phyloP scores from a whole-genome alignment of 2,888 invertebrate genomes.

The Amphipoea lucens region DNA sequence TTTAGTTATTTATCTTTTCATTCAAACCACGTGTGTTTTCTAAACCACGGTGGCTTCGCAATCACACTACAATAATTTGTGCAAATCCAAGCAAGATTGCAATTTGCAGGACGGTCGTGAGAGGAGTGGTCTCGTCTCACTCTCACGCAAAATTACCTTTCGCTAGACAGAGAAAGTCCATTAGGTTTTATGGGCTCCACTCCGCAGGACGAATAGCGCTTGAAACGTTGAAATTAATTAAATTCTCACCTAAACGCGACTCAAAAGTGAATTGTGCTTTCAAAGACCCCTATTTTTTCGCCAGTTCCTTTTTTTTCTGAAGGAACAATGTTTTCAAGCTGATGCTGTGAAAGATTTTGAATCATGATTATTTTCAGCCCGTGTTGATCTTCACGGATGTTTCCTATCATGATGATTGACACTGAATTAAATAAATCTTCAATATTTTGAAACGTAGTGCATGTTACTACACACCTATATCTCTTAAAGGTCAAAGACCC shows the following conservation, averaged over 20 bases:
- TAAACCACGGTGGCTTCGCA: slow-evolving; percentile 9
- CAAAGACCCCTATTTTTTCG: slow-evolving; percentile 46
- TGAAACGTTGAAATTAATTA: slow-evolving; percentile 87
- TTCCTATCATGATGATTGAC: not conserved
- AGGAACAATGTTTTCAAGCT: slow-evolving; percentile 32
- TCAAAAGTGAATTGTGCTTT: slow-evolving; percentile 71
- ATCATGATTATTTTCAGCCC: slow-evolving; percentile 6
- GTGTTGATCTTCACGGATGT: not conserved
- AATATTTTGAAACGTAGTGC: not conserved
- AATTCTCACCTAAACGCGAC: slow-evolving; percentile 83
- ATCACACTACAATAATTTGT: slow-evolving; percentile 56
- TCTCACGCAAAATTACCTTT: slow-evolving; percentile 83
- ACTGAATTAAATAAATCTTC: not conserved
- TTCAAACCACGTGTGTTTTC: slow-evolving; percentile 4
- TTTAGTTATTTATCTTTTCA: slow-evolving; percentile 5
- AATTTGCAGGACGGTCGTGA: slow-evolving; percentile 78
- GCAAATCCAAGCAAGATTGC: slow-evolving; percentile 78
- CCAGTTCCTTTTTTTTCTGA: slow-evolving; percentile 23
- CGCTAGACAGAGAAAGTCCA: slow-evolving; percentile 88
- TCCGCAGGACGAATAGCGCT: slow-evolving; percentile 85
- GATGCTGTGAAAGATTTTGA: slow-evolving; percentile 27
- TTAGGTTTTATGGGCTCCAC: slow-evolving; percentile 87
- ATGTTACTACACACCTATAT: not conserved
- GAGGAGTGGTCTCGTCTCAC: slow-evolving; percentile 68
- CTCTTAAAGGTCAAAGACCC: slow-evolving; percentile 28